Percentiles rank a stretch among this genome's conserved stretches.
These are phyloP conservation scores for Drosophila kanapiae DNA, from an alignment of 1,140 invertebrate genomes.

Conservation along the genomic window DNA sequence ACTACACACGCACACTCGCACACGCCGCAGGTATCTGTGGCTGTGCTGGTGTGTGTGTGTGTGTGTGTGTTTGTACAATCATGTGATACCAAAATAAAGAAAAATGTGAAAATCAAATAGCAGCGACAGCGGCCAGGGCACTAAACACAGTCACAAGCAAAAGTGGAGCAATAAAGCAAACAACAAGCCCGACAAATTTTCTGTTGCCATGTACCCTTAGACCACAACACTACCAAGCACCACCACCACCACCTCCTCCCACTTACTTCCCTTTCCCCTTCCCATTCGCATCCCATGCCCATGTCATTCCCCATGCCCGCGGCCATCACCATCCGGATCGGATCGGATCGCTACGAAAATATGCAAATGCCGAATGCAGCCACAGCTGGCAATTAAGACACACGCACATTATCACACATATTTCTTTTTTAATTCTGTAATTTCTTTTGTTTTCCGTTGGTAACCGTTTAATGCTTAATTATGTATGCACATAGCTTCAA, in stretches of 20 bases:
- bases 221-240: constrained; percentile 23
- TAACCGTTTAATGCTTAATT: neutral
- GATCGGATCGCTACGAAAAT: constrained; percentile 34
- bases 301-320: neutral
- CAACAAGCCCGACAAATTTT: constrained; percentile 55
- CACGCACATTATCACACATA: constrained; percentile 35
- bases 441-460: neutral
- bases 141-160: constrained; percentile 81
- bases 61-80: constrained; percentile 69
- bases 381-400: constrained; percentile 31
- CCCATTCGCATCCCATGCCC: constrained; percentile 9
- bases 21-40: constrained; percentile 10
- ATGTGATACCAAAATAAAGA: constrained; percentile 83
- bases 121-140: constrained; percentile 68
- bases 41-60: constrained; percentile 46
- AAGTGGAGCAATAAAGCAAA: constrained; percentile 83
- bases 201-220: constrained; percentile 59
- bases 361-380: constrained; percentile 49
- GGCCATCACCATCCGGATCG: constrained; percentile 7
- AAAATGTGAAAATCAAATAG: constrained; percentile 84
- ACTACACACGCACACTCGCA: constrained; percentile 12
- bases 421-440: neutral
- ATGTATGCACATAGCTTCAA: neutral
- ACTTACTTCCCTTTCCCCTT: constrained; percentile 1
- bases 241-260: constrained; percentile 4